These are phyloP conservation scores for Apotomis turbidana DNA, from an alignment of 2,888 invertebrate genomes.

Conservation along the genomic window DNA sequence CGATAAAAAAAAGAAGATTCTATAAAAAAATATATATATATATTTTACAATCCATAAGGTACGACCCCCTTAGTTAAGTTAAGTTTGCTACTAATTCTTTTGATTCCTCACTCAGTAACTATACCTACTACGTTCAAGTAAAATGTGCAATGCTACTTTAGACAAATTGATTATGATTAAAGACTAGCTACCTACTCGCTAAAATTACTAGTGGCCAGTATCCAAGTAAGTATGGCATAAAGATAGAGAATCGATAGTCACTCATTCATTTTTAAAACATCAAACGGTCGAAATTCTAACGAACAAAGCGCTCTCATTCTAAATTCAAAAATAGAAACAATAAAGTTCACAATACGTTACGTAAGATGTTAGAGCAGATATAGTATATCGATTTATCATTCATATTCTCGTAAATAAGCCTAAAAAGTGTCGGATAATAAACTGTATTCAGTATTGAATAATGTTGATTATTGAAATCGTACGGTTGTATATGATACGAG, in stretches of 20 bases:
- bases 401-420: not conserved
- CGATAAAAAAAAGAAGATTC: too few species aligned
- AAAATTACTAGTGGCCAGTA: not conserved
- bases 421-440: not conserved
- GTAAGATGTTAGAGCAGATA: constrained; percentile 23
- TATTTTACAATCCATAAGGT: too few species aligned
- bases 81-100: too few species aligned
- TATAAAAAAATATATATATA: too few species aligned
- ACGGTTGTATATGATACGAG: not conserved
- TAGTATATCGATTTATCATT: constrained; percentile 5
- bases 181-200: too few species aligned
- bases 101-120: too few species aligned
- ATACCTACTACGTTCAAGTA: too few species aligned
- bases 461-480: not conserved
- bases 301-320: constrained; percentile 21
- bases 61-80: too few species aligned
- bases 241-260: not conserved
- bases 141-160: too few species aligned
- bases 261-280: constrained; percentile 10
- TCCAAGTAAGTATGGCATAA: not conserved
- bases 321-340: constrained; percentile 32
- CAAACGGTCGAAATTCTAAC: constrained; percentile 6
- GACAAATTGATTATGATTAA: too few species aligned
- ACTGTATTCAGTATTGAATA: constrained; percentile 1
- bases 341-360: constrained; percentile 28